Percentiles rank a stretch among this genome's conserved stretches.
Conservation (phyloP, 2,888 invertebrate genomes). For the Melanophora roralis region DNA sequence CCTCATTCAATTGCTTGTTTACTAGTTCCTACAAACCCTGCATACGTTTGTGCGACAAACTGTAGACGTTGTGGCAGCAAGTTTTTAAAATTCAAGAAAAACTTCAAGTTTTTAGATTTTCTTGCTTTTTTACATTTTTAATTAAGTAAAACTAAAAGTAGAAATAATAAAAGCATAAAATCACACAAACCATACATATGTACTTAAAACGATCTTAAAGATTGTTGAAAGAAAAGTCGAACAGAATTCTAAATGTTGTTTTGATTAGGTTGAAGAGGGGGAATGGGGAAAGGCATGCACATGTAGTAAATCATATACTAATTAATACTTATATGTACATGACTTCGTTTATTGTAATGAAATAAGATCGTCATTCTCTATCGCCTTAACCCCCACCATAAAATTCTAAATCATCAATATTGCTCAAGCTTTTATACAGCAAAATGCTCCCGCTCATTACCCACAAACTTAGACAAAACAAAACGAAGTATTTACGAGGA, state of each 20-base stretch:
- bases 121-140: slow-evolving; percentile 43
- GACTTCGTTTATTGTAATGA: slow-evolving; percentile 26
- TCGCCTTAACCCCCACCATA: not conserved
- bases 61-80: slow-evolving; percentile 52
- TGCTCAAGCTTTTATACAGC: not conserved
- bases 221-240: slow-evolving; percentile 46
- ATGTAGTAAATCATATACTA: not conserved
- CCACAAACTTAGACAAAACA: slow-evolving; percentile 46
- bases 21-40: too few relatives aligned
- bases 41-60: slow-evolving; percentile 1
- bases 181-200: not conserved
- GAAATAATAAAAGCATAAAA: slow-evolving; percentile 57
- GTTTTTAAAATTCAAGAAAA: slow-evolving; percentile 32
- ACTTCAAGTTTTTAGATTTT: not conserved
- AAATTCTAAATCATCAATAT: not conserved
- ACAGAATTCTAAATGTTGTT: not conserved
- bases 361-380: slow-evolving; percentile 26
- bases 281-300: not conserved
- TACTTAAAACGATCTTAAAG: slow-evolving; percentile 34
- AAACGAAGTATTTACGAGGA: slow-evolving; percentile 17
- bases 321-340: slow-evolving; percentile 9
- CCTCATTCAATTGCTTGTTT: not conserved
- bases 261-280: not conserved
- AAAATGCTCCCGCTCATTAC: slow-evolving; percentile 43
- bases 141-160: slow-evolving; percentile 42